Base-by-base conservation (phyloP, 2,797 vertebrate species). In the Crocidura indochinensis region DNA sequence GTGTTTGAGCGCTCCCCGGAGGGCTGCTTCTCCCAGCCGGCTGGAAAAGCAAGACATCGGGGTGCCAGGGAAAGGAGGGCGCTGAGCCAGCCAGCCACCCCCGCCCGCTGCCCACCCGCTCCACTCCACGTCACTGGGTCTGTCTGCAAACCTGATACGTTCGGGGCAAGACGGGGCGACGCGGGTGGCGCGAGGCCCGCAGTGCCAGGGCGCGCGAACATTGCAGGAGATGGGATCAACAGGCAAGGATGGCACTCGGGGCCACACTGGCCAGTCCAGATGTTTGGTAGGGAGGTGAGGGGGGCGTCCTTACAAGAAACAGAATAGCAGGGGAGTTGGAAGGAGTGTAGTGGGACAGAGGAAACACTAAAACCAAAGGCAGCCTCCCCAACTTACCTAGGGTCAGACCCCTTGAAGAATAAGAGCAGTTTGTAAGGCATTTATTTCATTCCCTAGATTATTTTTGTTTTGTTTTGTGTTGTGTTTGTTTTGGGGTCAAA, bases 161-260 rank as follows among this genome's bases (percentile, higher is more conserved):
- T 75, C 26, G 0, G 1, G 44, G 64, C 10, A 4, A 38, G 79
- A 72, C 72, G 20, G 0, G 10, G 87, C 73, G n/a, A 8, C 15
- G 83, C 90, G 62, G 88, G 79, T 67, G 31, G 65, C 67, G 65
- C 47, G 27, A 92, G 88, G 82, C 69, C 91, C 49, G 77, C 83
- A 82, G 80, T 88, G 53, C 73, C 95, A 22, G 2, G 64, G 64
- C 60, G 22, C 73, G 73, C n/a, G 20, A 71, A 60, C 29, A 20
- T 14, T 67, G 91, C 74, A 49, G 81, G 80, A 72, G 84, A 83
- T 8, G 9, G 81, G 86, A 95, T 95, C 96, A 96, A 96, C 95
- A 97, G 94, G 94, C 96, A 93, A 86, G 69, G 62, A 68, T 85
- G 29, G 91, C 71, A 91, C 96, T 76, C 83, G 24, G 38, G 79